Base-by-base conservation (phyloP, 2,888 invertebrate species). In the Watsonalla cultraria region DNA sequence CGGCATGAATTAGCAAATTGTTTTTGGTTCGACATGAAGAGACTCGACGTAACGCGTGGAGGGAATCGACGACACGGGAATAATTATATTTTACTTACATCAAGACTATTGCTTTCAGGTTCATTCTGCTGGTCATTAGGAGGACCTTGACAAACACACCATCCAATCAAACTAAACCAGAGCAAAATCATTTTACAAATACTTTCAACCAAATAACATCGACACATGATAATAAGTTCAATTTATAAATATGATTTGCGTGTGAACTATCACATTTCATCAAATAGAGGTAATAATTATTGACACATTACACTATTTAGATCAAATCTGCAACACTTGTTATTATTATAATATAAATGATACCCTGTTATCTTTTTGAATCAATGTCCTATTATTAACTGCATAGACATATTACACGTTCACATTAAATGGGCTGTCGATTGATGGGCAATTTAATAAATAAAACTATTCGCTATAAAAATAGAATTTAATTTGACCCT, bases 401-500 rank as follows among this genome's bases (percentile, higher is more conserved):
- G 24, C 24, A 24, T 24, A 1, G 24, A 24, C 24, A 33, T 6
- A 34, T 47, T 46, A 46, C 46, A 47, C 33, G 47, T 24, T 24
- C 4, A 24, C 24, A 24, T 24, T 24, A 24, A 24, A 24, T 24
- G 24, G 24, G 24, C 24, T 24, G 4, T 24, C 24, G 24, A 24
- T 24, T 24, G 1, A 42, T 42, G 11, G 5, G 5, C 11, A 55
- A 14, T 9, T 5, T n/a, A 35, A 8, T 13, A 50, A 80, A 77
- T 78, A 60, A 83, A 82, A 53, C 62, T 48, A 54, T 71, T 66
- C 54, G 55, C 74, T 86, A 82, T 73, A 84, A 89, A 89, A 87
- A 89, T 86, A 89, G 78, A 84, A 77, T 86, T 84, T 87, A 85
- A 84, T 87, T 78, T 78, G 68, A 77, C 75, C 71, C 68, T 79